A percentile compares a stretch with the other conserved stretches of the same genome.
Evolutionary conservation across 2,113 vertebrate genomes (phyloP).

Genomic region (Corydoras sp.): DNA sequence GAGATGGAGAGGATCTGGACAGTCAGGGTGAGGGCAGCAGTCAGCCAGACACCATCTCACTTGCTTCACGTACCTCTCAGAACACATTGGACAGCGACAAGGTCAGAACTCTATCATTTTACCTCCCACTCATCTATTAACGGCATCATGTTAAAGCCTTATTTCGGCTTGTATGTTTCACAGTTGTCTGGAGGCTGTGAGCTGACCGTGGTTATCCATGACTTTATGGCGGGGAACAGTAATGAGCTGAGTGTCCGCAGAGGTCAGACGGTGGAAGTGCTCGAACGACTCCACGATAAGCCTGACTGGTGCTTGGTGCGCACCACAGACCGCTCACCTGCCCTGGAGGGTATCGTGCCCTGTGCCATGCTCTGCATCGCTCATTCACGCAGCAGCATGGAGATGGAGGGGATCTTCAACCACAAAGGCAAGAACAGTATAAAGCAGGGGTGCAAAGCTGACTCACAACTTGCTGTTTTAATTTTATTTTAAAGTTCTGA

Average conservation of each 20-base stretch:
- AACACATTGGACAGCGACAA: constrained; percentile 98
- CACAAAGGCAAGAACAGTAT: constrained; percentile 80
- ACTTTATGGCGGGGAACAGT: constrained; percentile 92
- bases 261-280: constrained; percentile 92
- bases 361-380: constrained; percentile 95
- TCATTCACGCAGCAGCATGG: constrained; percentile 95
- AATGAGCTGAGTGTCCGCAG: constrained; percentile 92
- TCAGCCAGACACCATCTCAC: constrained; percentile 96
- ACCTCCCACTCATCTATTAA: not conserved
- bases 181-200: constrained; percentile 96
- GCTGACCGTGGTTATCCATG: constrained; percentile 94
- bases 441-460: not conserved
- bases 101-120: constrained; percentile 58
- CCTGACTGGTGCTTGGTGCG: constrained; percentile 96
- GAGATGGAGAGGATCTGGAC: constrained; percentile 94
- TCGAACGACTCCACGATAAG: constrained; percentile 91
- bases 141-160: not conserved
- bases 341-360: constrained; percentile 89
- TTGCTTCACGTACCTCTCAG: constrained; percentile 95
- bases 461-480: no score
- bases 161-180: not conserved
- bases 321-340: constrained; percentile 90
- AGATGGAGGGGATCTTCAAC: constrained; percentile 99
- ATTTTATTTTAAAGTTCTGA: no score
- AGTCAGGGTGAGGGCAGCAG: constrained; percentile 98